A percentile compares a stretch with the other conserved stretches of the same genome.
These are phyloP conservation scores for Xiphias gladius DNA, from an alignment of 2,113 vertebrate species.

Conservation along the genomic window DNA sequence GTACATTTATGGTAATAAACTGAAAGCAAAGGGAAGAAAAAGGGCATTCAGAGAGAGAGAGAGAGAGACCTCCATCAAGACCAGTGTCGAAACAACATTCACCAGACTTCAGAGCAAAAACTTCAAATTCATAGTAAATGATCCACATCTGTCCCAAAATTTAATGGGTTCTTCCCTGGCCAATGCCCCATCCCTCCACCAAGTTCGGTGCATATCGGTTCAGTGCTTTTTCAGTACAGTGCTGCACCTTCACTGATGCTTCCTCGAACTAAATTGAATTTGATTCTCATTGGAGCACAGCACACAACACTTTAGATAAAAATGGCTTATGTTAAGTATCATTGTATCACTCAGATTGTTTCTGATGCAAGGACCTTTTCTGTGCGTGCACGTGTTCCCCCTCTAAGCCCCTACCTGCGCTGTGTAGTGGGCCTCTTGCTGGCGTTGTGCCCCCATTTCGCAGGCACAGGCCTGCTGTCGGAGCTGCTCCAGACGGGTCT, in stretches of 20 bases:
- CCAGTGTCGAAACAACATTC: no score
- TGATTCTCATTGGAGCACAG: background rate
- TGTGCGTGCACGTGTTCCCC: no score
- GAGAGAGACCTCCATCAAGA: no score
- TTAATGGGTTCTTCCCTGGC: no score
- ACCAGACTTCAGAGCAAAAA: no score
- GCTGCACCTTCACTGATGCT: background rate
- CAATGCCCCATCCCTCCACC: no score
- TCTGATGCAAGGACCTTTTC: background rate
- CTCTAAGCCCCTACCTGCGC: conserved; percentile 87
- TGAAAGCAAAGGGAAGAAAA: background rate
- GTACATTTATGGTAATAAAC: background rate
- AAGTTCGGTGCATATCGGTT: no score
- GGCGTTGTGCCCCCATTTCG: conserved; percentile 88
- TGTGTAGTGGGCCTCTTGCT: conserved; percentile 95
- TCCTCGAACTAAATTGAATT: background rate
- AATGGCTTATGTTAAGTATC: conserved; percentile 5
- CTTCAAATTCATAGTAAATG: no score
- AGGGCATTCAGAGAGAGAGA: no score
- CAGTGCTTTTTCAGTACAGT: background rate
- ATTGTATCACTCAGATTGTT: background rate
- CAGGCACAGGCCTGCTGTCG: conserved; percentile 95
- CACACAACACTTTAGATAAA: conserved; percentile 6
- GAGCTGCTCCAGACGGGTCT: conserved; percentile 94
- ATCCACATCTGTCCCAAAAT: no score